Evolutionary conservation across 2,888 invertebrate genomes (phyloP).

Genomic region (Rambutsinella grinnellia): DNA sequence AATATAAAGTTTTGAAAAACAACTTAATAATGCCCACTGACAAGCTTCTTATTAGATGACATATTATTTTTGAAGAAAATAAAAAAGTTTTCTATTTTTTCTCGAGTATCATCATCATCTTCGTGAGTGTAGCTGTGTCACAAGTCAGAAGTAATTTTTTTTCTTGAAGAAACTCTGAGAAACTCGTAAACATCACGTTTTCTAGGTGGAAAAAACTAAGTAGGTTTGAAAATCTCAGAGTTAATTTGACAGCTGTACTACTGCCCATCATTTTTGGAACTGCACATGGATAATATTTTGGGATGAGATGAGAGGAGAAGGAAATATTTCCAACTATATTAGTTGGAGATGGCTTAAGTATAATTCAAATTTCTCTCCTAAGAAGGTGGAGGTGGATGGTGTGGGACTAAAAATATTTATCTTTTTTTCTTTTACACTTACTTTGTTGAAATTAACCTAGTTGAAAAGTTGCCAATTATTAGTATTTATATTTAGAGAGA

Average conservation of each 20-base stretch:
- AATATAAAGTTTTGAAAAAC: slow-evolving; percentile 14
- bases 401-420: background rate
- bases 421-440: background rate
- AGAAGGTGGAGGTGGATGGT: background rate
- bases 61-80: too few species aligned
- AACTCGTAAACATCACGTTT: slow-evolving; percentile 28
- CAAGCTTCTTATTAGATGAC: too few species aligned
- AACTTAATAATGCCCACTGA: too few species aligned
- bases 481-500: background rate
- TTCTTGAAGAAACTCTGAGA: too few species aligned
- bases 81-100: slow-evolving; percentile 23
- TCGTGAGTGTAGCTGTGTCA: too few species aligned
- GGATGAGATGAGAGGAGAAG: background rate
- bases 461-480: slow-evolving; percentile 38
- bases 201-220: slow-evolving; percentile 1
- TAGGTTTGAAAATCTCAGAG: slow-evolving; percentile 5
- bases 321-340: background rate
- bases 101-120: slow-evolving; percentile 11
- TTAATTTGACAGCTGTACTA: slow-evolving; percentile 20
- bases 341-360: background rate
- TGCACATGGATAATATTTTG: background rate
- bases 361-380: slow-evolving; percentile 5
- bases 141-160: slow-evolving; percentile 11
- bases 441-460: slow-evolving; percentile 30
- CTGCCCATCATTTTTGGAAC: too few species aligned